Conservation (phyloP, 2,797 vertebrate genomes). For the Gallinago nigripennis region DNA sequence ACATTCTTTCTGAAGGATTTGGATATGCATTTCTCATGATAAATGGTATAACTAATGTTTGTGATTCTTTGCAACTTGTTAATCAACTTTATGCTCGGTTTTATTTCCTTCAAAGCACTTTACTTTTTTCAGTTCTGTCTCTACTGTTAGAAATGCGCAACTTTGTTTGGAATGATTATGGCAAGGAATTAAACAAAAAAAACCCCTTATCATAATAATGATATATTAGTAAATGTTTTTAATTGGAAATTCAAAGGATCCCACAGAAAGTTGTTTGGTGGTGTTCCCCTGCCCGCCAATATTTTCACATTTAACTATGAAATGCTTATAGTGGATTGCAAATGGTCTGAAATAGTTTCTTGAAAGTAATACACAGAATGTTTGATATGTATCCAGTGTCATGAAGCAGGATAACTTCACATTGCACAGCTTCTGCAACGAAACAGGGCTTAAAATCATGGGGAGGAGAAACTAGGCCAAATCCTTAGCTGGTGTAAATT, state of each 20-base stretch:
- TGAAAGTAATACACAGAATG: neutral
- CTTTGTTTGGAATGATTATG: conserved; percentile 10
- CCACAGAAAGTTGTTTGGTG: neutral
- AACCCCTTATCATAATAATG: neutral
- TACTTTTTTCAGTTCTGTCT: neutral
- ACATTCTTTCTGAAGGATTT: neutral
- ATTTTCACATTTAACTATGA: neutral
- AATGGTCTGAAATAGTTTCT: neutral
- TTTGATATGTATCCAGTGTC: neutral
- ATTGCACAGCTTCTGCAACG: neutral
- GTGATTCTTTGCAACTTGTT: neutral
- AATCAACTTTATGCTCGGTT: neutral
- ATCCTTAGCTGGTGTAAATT: conserved; percentile 2
- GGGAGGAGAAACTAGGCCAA: neutral
- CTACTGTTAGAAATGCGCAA: neutral
- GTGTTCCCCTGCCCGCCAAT: neutral
- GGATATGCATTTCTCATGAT: neutral
- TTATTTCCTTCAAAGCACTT: neutral
- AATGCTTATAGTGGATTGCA: neutral
- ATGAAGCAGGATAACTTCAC: neutral
- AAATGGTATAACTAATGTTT: neutral
- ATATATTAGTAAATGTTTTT: neutral
- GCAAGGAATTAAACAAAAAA: neutral
- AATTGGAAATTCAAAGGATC: conserved; percentile 1
- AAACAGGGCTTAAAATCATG: neutral